These are phyloP conservation scores for Seriola quinqueradiata DNA, from an alignment of 2,113 vertebrate genomes.

Conservation along the genomic window DNA sequence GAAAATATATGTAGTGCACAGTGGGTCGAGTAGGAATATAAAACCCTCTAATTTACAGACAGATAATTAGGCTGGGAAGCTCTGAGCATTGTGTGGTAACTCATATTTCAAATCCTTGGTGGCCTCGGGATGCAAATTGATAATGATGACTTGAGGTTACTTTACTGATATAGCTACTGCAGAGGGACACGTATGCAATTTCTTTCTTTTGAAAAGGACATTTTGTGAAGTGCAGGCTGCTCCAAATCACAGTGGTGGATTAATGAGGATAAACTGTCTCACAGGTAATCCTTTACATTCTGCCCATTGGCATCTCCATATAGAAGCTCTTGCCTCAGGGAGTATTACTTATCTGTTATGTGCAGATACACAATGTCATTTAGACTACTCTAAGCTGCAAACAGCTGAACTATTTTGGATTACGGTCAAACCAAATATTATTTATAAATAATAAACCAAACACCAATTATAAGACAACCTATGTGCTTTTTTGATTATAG, in stretches of 20 bases:
- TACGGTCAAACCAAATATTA: neutral
- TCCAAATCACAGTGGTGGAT: neutral
- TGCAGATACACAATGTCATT: neutral
- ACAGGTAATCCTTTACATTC: constrained; percentile 20
- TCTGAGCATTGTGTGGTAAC: neutral
- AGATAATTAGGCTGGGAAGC: constrained; percentile 2
- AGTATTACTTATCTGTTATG: neutral
- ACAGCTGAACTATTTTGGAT: constrained; percentile 11
- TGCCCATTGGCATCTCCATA: neutral
- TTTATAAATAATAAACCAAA: too few species aligned
- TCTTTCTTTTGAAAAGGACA: neutral
- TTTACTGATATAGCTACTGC: neutral
- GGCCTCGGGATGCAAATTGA: constrained; percentile 1
- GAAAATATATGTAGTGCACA: neutral
- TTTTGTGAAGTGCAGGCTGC: neutral
- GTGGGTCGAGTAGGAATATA: neutral
- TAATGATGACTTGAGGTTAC: neutral
- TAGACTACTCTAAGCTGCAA: neutral
- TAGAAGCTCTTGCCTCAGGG: neutral
- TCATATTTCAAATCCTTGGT: constrained; percentile 11
- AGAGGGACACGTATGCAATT: neutral
- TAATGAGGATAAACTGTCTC: constrained; percentile 31
- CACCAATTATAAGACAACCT: too few species aligned
- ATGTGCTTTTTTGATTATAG: too few species aligned
- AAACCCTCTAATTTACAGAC: neutral